A percentile compares a stretch with the other conserved stretches of the same genome.
phyloP scores from a whole-genome alignment of 2,888 invertebrate genomes.

The Macaria liturata region DNA sequence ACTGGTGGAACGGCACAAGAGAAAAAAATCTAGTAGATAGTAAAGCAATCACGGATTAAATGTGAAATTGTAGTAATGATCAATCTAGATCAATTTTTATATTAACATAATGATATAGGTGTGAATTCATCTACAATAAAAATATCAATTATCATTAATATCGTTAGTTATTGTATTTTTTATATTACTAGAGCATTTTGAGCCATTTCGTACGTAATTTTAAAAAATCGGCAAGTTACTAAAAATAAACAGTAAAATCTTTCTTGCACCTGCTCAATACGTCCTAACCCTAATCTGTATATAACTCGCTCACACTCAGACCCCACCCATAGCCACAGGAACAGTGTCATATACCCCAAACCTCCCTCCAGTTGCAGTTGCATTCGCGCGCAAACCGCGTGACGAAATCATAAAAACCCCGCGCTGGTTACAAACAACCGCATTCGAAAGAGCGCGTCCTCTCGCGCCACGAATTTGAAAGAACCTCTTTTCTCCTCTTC shows the following conservation, averaged over 20 bases:
- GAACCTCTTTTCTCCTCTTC: slow-evolving; percentile 36
- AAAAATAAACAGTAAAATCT: too few relatives aligned
- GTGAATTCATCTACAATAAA: too few relatives aligned
- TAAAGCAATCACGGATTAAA: too few relatives aligned
- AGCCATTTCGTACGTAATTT: too few relatives aligned
- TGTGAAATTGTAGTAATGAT: too few relatives aligned
- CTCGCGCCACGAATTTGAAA: slow-evolving; percentile 53
- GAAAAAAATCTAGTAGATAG: background rate
- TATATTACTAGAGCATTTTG: too few relatives aligned
- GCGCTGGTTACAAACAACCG: slow-evolving; percentile 45
- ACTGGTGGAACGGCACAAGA: slow-evolving; percentile 12
- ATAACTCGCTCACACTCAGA: slow-evolving; percentile 10
- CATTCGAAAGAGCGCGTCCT: slow-evolving; percentile 63
- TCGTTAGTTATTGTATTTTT: too few relatives aligned
- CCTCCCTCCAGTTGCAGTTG: slow-evolving; percentile 52
- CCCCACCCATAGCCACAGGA: slow-evolving; percentile 35
- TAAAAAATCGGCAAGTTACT: too few relatives aligned
- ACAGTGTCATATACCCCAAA: slow-evolving; percentile 43
- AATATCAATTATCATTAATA: too few relatives aligned
- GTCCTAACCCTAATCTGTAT: background rate
- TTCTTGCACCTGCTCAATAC: too few relatives aligned
- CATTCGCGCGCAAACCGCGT: slow-evolving; percentile 63
- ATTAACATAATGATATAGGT: too few relatives aligned
- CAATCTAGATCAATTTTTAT: too few relatives aligned
- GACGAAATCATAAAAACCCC: slow-evolving; percentile 79